Percentiles rank a stretch among this genome's conserved stretches.
phyloP scores from a whole-genome alignment of 1,140 invertebrate genomes.

The Musca domestica region DNA sequence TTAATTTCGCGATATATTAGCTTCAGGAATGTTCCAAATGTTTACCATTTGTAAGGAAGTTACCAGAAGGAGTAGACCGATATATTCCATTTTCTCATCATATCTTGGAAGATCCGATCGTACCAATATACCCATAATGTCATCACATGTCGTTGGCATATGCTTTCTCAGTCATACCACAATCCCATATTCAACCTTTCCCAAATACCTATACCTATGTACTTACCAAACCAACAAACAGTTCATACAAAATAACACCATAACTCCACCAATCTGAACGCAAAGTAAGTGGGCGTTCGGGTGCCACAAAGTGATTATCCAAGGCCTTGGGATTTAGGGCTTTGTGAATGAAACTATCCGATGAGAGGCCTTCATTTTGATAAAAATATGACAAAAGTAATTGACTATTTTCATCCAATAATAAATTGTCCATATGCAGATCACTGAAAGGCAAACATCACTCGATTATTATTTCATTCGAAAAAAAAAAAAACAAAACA shows the following conservation, averaged over 20 bases:
- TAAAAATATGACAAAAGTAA: constrained; percentile 66
- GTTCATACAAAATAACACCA: constrained; percentile 71
- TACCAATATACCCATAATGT: no score
- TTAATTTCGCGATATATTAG: no score
- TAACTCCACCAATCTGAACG: constrained; percentile 78
- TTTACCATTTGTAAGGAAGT: no score
- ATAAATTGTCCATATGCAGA: constrained; percentile 68
- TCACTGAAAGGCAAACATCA: constrained; percentile 59
- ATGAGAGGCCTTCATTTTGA: constrained; percentile 53
- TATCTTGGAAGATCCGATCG: no score
- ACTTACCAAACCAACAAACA: constrained; percentile 62
- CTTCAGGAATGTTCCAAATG: no score
- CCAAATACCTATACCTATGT: not conserved
- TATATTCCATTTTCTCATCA: no score
- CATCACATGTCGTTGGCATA: no score
- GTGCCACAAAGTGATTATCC: constrained; percentile 64
- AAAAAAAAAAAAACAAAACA: no score
- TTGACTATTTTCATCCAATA: constrained; percentile 68
- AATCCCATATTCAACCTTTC: not conserved
- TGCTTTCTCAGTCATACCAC: no score
- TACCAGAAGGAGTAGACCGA: no score
- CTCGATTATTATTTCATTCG: no score
- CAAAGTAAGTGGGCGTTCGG: constrained; percentile 61
- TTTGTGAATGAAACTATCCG: constrained; percentile 49
- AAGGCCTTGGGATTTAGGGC: constrained; percentile 35